A percentile compares a stretch with the other conserved stretches of the same genome.
phyloP scores from a whole-genome alignment of 2,797 vertebrate species.

The Scyliorhinus canicula region DNA sequence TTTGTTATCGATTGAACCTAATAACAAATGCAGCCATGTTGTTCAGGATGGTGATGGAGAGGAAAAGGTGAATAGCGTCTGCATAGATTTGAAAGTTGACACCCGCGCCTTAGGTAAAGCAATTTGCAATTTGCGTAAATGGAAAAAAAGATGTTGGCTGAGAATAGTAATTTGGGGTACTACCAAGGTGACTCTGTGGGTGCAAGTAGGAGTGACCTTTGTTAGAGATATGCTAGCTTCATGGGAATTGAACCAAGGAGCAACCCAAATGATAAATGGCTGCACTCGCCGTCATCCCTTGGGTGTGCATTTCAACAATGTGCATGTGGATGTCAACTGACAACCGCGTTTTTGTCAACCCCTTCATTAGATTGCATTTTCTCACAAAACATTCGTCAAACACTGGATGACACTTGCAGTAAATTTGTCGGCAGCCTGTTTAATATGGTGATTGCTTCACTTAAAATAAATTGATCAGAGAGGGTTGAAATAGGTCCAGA shows the following conservation, averaged over 20 bases:
- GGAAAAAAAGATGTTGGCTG: not conserved
- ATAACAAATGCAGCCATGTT: conserved; percentile 16
- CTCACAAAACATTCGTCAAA: not conserved
- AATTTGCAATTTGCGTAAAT: not conserved
- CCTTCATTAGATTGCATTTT: not conserved
- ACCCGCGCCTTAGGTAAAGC: not conserved
- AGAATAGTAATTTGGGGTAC: not conserved
- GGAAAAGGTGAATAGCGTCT: not conserved
- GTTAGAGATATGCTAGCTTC: not conserved
- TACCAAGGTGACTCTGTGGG: not conserved
- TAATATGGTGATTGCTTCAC: not conserved
- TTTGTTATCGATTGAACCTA: conserved; percentile 24
- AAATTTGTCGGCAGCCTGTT: not conserved
- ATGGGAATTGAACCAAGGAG: not conserved
- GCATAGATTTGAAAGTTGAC: not conserved
- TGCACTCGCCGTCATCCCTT: not conserved
- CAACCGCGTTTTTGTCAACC: not conserved
- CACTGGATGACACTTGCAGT: not conserved
- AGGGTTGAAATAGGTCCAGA: not conserved
- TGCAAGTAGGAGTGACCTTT: no score
- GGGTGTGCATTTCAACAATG: no score
- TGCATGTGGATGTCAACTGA: not conserved
- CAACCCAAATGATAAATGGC: not conserved
- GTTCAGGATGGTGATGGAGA: not conserved
- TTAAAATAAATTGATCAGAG: conserved; percentile 24